Base-by-base conservation (phyloP, 2,797 vertebrate species). In the Periophthalmus magnuspinnatus region DNA sequence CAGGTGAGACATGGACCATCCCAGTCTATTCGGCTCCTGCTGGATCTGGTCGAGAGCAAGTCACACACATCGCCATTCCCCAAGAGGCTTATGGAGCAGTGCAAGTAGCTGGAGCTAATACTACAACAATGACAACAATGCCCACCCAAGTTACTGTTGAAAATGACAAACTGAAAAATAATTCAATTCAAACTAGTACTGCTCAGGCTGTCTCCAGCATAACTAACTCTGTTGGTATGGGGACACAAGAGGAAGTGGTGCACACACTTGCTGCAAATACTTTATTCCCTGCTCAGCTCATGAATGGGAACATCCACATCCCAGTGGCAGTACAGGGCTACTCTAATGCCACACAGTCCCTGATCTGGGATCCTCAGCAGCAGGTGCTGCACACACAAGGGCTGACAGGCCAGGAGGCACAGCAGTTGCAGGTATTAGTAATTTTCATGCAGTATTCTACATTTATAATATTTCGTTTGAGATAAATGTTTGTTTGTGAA, bases 291-390 rank as follows among this genome's bases (percentile, higher is more conserved):
- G 96, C 96, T 3, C 97, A 99, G 91, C 95, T 99, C 83, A 97
- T 98, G 96, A 98, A 98, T 80, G 96, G 96, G 79, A 99, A 98
- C 93, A 97, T 98, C 91, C 97, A 98, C 93, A 98, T 98, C 94
- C 97, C 97, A 28, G 96, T 98, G 81, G 95, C 97, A 19, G 96
- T 98, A 71, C 97, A 98, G 88, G 95, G 96, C 0, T 98, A 97
- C 89, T 93, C 96, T 84, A 96, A 96, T 5, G 87, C 95, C 21
- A 96, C 96, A 11, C 97, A 98, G 87, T 97, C 97, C 1, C 95
- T 98, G 70, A 98, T 98, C 89, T 99, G 97, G 97, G 97, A 98
- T 89, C 97, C 97, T 0, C 96, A 98, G 83, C 96, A 97, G 87
- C 96, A 97, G 81, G 95, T 95, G 6, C 91, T 96, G 62, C 94